These are phyloP conservation scores for Dermatophagoides farinae DNA, from an alignment of 1,140 invertebrate genomes.

Conservation along the genomic window DNA sequence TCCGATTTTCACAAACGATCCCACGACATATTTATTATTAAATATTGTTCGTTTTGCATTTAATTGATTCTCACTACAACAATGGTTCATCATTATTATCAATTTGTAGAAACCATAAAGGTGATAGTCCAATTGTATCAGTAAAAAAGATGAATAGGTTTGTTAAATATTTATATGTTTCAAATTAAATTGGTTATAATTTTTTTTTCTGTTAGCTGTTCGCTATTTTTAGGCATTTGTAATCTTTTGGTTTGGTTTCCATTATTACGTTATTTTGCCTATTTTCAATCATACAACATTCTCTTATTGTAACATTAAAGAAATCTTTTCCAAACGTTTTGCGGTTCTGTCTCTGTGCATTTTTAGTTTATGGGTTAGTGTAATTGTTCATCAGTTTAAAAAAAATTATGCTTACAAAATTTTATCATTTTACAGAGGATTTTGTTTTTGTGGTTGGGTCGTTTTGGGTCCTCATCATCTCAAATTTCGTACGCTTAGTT, in stretches of 20 bases:
- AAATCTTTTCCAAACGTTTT: constrained; percentile 74
- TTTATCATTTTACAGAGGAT: constrained; percentile 57
- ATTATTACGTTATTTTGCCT: constrained; percentile 81
- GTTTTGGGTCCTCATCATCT: constrained; percentile 94
- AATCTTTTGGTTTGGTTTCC: constrained; percentile 94
- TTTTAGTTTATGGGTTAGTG: constrained; percentile 33
- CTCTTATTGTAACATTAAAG: constrained; percentile 86
- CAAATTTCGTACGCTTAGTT: constrained; percentile 73
- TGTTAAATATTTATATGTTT: too few species aligned
- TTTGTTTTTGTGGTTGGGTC: constrained; percentile 93
- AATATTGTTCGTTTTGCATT: too few species aligned
- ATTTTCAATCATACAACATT: constrained; percentile 94
- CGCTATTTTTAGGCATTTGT: constrained; percentile 74
- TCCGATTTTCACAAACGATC: too few species aligned
- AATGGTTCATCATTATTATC: too few species aligned
- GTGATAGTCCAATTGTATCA: too few species aligned
- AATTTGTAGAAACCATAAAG: too few species aligned
- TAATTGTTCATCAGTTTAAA: background rate
- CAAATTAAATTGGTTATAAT: too few species aligned
- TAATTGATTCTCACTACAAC: too few species aligned
- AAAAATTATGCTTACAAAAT: background rate
- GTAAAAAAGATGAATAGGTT: too few species aligned
- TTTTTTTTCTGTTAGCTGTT: too few species aligned
- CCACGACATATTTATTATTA: too few species aligned
- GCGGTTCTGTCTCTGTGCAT: constrained; percentile 72